These are phyloP conservation scores for Strigamia transsilvanica DNA, from an alignment of 2,888 invertebrate genomes.

Conservation along the genomic window DNA sequence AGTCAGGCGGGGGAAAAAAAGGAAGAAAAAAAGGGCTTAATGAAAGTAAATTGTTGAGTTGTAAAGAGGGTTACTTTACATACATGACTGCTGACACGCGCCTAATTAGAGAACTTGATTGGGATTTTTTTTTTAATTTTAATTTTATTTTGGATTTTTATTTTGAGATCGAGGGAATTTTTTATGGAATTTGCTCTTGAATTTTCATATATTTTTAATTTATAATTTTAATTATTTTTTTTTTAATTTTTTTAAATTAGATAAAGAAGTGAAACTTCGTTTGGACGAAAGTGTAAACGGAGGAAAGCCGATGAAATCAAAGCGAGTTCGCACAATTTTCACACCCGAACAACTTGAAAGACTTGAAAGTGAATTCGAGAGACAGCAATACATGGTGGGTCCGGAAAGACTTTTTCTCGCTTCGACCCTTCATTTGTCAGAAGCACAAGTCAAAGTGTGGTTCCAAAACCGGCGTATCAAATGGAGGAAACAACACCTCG, in stretches of 20 bases:
- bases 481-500: conserved; percentile 94
- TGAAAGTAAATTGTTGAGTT: background rate
- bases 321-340: conserved; percentile 93
- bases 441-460: conserved; percentile 92
- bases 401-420: conserved; percentile 93
- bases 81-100: background rate
- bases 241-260: background rate
- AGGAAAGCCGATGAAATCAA: conserved; percentile 70
- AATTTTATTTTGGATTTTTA: too few relatives aligned
- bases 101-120: conserved; percentile 24
- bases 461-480: conserved; percentile 93
- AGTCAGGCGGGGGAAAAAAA: background rate
- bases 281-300: conserved; percentile 4
- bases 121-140: background rate
- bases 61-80: background rate
- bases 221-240: background rate
- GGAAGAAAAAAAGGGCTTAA: background rate
- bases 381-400: conserved; percentile 98
- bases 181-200: too few relatives aligned
- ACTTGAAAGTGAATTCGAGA: conserved; percentile 91
- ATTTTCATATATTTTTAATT: too few relatives aligned
- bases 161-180: too few relatives aligned
- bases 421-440: conserved; percentile 83
- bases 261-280: conserved; percentile 27
- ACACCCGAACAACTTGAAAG: conserved; percentile 95